phyloP scores from a whole-genome alignment of 2,797 vertebrate species.

The Molossus alvarezi region DNA sequence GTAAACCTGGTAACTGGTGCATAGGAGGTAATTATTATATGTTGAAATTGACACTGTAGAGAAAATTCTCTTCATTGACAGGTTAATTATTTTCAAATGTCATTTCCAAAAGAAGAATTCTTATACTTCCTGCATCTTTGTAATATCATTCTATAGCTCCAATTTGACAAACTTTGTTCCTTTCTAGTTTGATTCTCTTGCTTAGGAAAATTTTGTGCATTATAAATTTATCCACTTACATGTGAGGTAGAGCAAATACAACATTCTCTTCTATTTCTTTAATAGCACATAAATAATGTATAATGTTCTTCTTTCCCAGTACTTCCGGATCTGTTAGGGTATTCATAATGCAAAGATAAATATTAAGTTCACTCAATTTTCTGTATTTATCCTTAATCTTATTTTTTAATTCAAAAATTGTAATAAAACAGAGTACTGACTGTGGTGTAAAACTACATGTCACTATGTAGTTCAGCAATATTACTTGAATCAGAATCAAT shows the following conservation, averaged over 20 bases:
- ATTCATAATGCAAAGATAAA: constrained; percentile 41
- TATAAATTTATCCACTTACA: neutral
- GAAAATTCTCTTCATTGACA: neutral
- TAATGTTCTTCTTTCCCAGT: neutral
- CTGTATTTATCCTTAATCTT: constrained; percentile 39
- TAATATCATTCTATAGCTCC: neutral
- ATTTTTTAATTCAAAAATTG: neutral
- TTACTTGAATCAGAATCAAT: constrained; percentile 66
- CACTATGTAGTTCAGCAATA: constrained; percentile 62
- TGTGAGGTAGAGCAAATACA: neutral
- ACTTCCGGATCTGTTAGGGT: neutral
- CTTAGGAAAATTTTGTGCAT: neutral
- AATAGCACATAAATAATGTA: constrained; percentile 1
- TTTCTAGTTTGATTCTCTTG: neutral
- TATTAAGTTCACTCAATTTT: constrained; percentile 30
- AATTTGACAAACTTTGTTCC: neutral
- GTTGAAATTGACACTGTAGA: neutral
- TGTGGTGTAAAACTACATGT: neutral
- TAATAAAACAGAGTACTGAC: neutral
- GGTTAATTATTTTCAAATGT: neutral
- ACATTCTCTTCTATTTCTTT: constrained; percentile 12
- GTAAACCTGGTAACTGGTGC: neutral
- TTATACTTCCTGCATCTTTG: neutral
- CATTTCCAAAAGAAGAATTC: neutral
- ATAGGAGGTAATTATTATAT: neutral